Evolutionary conservation across 1,140 invertebrate genomes (phyloP), one percentile per base, ranked within the genome.

Genomic region (Artemia franciscana): DNA sequence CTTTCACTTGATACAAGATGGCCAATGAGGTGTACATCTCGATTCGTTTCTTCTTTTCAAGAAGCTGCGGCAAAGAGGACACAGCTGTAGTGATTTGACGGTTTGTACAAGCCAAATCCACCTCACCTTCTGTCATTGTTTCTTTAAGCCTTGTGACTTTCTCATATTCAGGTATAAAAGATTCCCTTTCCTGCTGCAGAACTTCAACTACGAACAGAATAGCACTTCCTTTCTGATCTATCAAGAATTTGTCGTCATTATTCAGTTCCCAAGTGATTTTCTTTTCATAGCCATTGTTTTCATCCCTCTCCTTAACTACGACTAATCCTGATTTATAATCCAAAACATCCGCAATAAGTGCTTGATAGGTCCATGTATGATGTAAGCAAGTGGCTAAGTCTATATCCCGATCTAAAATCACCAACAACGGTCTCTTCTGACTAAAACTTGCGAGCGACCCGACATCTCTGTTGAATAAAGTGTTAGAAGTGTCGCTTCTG

Each of bases 301-400:
- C 27, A 51, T 66, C 74, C 70, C 75, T 78, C 69, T 91, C 88
- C 67, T 86, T 84, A 23, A 92, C 80, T 26, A 85, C 79, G 1
- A 93, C 80, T 64, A 88, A 74, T 74, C 98, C 98, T 58, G 97
- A 74, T 23, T 87, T 82, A 61, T 96, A 77, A 69, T 96, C 87
- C 15, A 97, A 72, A 1, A 97, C 84, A 79, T 98, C 94, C 73
- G 98, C 93, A 26, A 88, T 84, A 60, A 99, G 72, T 9, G 95
- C 94, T 75, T 97, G 92, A 74, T 99, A 99, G 1, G 93, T 98
- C 96, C 96, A 99, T 3, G 95, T 96, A 73, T 99, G 96, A 80
- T 98, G 92, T 63, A 99, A 74, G 30, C 91, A 91, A 18, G 94
- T 98, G 0, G 93, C 90, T 79, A 99, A 84, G 75, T 99, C 95